Base-by-base conservation (phyloP, 2,888 invertebrate genomes). In the Campoplex nolae region DNA sequence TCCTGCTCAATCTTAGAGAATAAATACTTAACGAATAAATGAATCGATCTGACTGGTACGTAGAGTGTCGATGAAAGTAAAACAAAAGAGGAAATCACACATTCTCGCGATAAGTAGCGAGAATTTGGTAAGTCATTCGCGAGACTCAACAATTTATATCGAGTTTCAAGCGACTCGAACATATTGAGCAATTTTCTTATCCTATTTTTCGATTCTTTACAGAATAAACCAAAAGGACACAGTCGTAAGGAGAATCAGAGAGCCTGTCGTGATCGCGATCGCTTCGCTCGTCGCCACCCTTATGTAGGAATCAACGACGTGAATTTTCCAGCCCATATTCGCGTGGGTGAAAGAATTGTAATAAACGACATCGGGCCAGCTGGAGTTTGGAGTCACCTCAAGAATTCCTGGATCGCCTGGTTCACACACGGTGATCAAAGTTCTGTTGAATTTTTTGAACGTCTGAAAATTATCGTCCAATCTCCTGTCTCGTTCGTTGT, bases 321-420 rank as follows among this genome's bases (percentile, higher is more conserved):
- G 97, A 92, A 99, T 98, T 94, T 98, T 98, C 96, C 98, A 98
- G 87, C 99, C 99, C 98, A 99, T 99, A 95, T 98, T 98, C 42
- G 97, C 96, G 92, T 98, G 98, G 4, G 98, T 98, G 95, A 98
- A 99, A 85, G 98, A 98, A 95, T 99, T 97, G 94, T 98, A 98
- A 95, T 98, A 99, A 35, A 99, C 98, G 45, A 96, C 95, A 94
- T 99, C 98, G 0, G 99, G 99, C 97, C 98, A 98, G 2, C 98
- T 96, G 70, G 97, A 96, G 94, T 98, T 98, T 45, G 99, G 99
- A 38, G 98, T 97, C 74, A 99, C 96, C 93, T 96, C 96, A 79
- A 98, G 95, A 77, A 96, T 94, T 0, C 97, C 97, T 8, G 97
- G 96, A 42, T 97, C 96, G n/a, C 96, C 97, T 89, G 95, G 93